A percentile compares a stretch with the other conserved stretches of the same genome.
Conservation (phyloP, 2,113 vertebrate species). For the Gavialis gangeticus region DNA sequence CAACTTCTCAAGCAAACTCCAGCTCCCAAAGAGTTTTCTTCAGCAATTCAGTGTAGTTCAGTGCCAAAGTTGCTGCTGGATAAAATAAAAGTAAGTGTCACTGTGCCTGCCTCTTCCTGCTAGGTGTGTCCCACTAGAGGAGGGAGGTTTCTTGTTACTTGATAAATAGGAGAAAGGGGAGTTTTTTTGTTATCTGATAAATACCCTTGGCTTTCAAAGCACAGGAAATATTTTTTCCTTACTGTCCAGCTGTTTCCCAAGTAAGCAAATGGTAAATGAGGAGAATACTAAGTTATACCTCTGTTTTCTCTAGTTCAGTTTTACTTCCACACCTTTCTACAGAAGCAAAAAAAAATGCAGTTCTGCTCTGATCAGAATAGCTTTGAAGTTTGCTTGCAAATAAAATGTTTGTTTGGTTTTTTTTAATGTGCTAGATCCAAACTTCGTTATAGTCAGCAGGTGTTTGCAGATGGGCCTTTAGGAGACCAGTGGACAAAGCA, state of each 20-base stretch:
- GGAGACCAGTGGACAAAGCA: slow-evolving; percentile 84
- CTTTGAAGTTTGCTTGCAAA: not conserved
- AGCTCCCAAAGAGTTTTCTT: not conserved
- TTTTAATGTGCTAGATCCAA: slow-evolving; percentile 82
- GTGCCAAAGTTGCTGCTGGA: rapidly evolving
- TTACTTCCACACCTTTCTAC: not conserved
- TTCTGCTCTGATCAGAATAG: not conserved
- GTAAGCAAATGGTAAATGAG: not conserved
- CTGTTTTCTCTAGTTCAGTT: not conserved
- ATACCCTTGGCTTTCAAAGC: no score
- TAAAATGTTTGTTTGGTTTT: not conserved
- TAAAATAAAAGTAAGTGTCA: not conserved
- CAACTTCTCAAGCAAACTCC: not conserved
- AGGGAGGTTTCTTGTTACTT: not conserved
- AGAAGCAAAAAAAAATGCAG: not conserved
- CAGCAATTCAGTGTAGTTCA: not conserved
- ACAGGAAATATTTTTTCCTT: not conserved
- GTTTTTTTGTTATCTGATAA: no score
- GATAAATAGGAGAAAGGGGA: no score
- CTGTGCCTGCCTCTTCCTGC: rapidly evolving
- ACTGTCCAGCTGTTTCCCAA: not conserved
- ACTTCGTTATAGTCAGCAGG: slow-evolving; percentile 81
- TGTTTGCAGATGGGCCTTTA: slow-evolving; percentile 79
- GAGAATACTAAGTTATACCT: not conserved
- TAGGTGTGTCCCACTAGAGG: not conserved